Conservation (phyloP, 2,797 vertebrate genomes). For the Phylloscopus collybita region DNA sequence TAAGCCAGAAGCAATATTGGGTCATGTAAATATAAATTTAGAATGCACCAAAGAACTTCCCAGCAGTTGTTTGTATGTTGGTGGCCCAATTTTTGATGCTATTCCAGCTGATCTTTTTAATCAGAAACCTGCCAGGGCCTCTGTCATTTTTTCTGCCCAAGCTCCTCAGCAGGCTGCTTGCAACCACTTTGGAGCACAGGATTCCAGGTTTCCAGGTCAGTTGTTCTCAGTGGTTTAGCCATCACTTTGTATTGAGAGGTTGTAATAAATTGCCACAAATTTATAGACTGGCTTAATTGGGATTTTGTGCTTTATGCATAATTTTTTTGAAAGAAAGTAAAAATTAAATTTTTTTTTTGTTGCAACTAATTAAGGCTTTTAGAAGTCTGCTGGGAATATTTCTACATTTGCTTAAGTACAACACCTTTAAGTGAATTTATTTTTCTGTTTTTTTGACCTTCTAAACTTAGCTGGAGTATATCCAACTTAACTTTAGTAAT, state of each 20-base stretch:
- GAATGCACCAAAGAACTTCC: not conserved
- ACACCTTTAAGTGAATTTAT: not conserved
- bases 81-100: not conserved
- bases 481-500: not conserved
- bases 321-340: not conserved
- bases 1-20: not conserved
- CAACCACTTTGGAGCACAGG: not conserved
- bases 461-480: not conserved
- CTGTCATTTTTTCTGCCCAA: not conserved
- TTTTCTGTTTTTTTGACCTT: not conserved
- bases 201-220: constrained; percentile 20
- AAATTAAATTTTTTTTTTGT: not conserved
- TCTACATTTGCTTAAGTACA: not conserved
- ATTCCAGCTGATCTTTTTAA: constrained; percentile 6
- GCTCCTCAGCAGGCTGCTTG: not conserved
- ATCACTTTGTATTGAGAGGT: not conserved
- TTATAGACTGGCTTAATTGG: not conserved
- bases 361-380: not conserved
- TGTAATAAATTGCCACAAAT: not conserved
- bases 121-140: not conserved
- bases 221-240: constrained; percentile 3
- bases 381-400: not conserved
- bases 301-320: not conserved
- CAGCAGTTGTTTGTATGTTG: not conserved
- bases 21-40: not conserved